phyloP scores from a whole-genome alignment of 1,140 invertebrate species.

The Ericerus pela region DNA sequence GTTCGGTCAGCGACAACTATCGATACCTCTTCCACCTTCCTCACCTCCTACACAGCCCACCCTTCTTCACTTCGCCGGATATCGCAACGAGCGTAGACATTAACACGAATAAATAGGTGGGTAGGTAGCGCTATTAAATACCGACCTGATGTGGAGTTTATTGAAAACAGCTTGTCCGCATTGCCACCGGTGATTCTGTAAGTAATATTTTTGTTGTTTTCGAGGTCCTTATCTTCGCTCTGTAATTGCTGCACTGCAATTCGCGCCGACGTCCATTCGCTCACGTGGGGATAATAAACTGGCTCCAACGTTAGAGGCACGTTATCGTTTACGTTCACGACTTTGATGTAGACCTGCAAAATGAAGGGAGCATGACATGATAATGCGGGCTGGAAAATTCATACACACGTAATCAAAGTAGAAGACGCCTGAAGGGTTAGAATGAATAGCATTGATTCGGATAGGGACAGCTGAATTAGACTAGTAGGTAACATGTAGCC shows the following conservation, averaged over 20 bases:
- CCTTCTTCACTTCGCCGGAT: too few species aligned
- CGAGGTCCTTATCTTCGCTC: conserved; percentile 64
- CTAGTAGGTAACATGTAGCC: too few species aligned
- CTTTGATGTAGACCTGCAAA: conserved; percentile 67
- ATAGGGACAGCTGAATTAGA: too few species aligned
- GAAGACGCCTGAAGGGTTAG: too few species aligned
- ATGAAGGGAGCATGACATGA: conserved; percentile 13
- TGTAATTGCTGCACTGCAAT: conserved; percentile 57
- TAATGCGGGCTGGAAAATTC: too few species aligned
- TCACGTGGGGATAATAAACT: conserved; percentile 65
- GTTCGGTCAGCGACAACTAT: too few species aligned
- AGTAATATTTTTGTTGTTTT: conserved; percentile 46
- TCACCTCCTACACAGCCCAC: too few species aligned
- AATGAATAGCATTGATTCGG: too few species aligned
- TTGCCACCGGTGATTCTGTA: conserved; percentile 80
- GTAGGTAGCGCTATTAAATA: conserved; percentile 11
- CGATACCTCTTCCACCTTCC: too few species aligned
- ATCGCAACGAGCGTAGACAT: too few species aligned
- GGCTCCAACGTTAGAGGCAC: conserved; percentile 70
- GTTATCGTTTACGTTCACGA: conserved; percentile 87
- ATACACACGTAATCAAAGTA: too few species aligned
- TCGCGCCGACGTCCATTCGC: conserved; percentile 66
- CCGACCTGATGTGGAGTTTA: conserved; percentile 69
- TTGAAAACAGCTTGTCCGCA: conserved; percentile 74
- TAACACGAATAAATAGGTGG: too few species aligned